phyloP scores from a whole-genome alignment of 2,113 vertebrate genomes.

The Bambusicola thoracicus region DNA sequence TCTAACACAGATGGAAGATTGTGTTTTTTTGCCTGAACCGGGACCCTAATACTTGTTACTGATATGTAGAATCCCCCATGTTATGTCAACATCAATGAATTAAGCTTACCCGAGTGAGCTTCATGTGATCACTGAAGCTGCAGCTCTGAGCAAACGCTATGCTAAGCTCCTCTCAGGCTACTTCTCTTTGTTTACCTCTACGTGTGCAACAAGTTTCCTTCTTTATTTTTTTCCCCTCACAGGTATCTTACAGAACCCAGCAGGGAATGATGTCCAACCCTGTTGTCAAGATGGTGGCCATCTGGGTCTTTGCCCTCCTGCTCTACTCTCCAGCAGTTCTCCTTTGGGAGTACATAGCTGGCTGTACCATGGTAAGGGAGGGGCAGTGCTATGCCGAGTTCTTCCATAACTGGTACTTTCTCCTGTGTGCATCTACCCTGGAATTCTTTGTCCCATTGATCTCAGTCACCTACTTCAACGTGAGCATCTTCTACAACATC shows the following conservation, averaged over 20 bases:
- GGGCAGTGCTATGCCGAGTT: constrained; percentile 81
- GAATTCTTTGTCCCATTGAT: constrained; percentile 89
- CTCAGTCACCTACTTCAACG: constrained; percentile 87
- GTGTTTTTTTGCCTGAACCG: not conserved
- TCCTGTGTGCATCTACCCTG: constrained; percentile 83
- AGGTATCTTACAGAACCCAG: constrained; percentile 87
- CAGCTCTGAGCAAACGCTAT: not conserved
- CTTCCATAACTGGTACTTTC: constrained; percentile 85
- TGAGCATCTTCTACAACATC: constrained; percentile 87
- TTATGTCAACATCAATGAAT: not conserved
- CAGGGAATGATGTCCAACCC: constrained; percentile 75
- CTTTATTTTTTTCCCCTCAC: not conserved
- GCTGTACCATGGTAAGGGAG: not conserved
- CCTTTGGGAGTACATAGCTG: constrained; percentile 74
- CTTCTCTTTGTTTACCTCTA: not conserved
- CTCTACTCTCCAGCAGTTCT: constrained; percentile 88
- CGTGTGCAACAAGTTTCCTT: rapidly evolving
- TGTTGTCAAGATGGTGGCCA: constrained; percentile 81
- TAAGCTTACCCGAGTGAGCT: not conserved
- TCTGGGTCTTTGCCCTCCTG: constrained; percentile 89
- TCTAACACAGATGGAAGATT: not conserved
- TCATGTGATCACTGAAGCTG: not conserved
- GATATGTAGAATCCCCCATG: not conserved
- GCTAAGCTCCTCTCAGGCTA: not conserved
- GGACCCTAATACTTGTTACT: not conserved